A percentile compares a stretch with the other conserved stretches of the same genome.
Conservation (phyloP, 2,888 invertebrate species). For the Hirtodrosophila trivittata region DNA sequence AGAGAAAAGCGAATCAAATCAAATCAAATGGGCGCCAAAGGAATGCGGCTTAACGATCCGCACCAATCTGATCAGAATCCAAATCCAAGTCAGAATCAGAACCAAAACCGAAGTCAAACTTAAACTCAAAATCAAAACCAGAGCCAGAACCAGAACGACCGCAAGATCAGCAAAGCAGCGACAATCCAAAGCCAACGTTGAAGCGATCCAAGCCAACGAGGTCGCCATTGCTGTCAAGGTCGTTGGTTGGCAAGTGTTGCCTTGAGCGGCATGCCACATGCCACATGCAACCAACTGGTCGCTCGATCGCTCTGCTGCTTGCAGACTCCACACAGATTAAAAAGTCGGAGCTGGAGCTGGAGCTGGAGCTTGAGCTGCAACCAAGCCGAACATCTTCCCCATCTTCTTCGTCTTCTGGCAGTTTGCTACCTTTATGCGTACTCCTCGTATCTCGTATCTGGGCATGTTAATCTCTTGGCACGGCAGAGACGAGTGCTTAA, state of each 20-base stretch:
- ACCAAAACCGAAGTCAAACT: slow-evolving; percentile 10
- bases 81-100: slow-evolving; percentile 21
- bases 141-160: slow-evolving; percentile 16
- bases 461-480: background rate
- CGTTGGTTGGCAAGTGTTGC: slow-evolving; percentile 57
- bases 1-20: slow-evolving; percentile 50
- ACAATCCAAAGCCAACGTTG: slow-evolving; percentile 12
- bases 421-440: background rate
- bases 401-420: background rate
- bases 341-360: no score
- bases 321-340: slow-evolving; percentile 8
- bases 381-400: slow-evolving; percentile 47
- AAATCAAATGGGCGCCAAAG: slow-evolving; percentile 65
- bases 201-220: slow-evolving; percentile 54
- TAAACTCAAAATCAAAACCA: slow-evolving; percentile 15
- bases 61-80: slow-evolving; percentile 12
- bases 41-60: slow-evolving; percentile 56
- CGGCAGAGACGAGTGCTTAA: slow-evolving; percentile 19
- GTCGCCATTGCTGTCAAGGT: slow-evolving; percentile 62
- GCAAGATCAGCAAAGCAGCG: background rate
- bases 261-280: slow-evolving; percentile 42
- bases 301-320: slow-evolving; percentile 4
- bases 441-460: background rate
- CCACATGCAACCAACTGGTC: slow-evolving; percentile 22
- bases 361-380: no score